Percentiles rank a stretch among this genome's conserved stretches.
Conservation (phyloP, 2,888 invertebrate genomes). For the Flexamia atlantica region DNA sequence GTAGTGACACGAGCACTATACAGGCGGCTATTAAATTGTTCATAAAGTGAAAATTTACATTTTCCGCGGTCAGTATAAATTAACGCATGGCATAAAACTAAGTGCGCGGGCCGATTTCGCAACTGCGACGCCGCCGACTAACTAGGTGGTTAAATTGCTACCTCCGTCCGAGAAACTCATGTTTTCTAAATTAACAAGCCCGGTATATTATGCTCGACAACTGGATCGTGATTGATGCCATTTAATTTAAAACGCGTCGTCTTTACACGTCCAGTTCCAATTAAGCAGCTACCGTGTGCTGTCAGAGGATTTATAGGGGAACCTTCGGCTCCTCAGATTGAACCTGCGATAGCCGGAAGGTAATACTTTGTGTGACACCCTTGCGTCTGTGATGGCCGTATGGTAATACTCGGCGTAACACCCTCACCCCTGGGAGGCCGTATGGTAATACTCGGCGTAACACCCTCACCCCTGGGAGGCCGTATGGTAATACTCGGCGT, state of each 20-base stretch:
- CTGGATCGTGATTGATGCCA: conserved; percentile 44
- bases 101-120: conserved; percentile 20
- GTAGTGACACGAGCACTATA: conserved; percentile 1
- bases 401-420: no score
- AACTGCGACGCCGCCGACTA: neutral
- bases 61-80: conserved; percentile 30
- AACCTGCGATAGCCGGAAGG: conserved; percentile 20
- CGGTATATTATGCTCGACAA: conserved; percentile 39
- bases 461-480: no score
- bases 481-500: no score
- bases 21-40: conserved; percentile 22
- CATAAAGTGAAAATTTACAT: conserved; percentile 35
- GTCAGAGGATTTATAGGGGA: conserved; percentile 8
- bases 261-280: conserved; percentile 43
- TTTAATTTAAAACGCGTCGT: conserved; percentile 55
- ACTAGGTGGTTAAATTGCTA: conserved; percentile 46
- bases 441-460: no score
- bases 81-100: neutral
- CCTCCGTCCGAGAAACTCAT: conserved; percentile 39
- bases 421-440: neutral
- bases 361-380: no score
- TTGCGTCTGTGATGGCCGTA: no score
- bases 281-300: conserved; percentile 44
- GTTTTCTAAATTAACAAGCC: conserved; percentile 57
- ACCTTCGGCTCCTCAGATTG: neutral